These are phyloP conservation scores for Archips xylosteana DNA, from an alignment of 2,888 invertebrate genomes.

Conservation along the genomic window DNA sequence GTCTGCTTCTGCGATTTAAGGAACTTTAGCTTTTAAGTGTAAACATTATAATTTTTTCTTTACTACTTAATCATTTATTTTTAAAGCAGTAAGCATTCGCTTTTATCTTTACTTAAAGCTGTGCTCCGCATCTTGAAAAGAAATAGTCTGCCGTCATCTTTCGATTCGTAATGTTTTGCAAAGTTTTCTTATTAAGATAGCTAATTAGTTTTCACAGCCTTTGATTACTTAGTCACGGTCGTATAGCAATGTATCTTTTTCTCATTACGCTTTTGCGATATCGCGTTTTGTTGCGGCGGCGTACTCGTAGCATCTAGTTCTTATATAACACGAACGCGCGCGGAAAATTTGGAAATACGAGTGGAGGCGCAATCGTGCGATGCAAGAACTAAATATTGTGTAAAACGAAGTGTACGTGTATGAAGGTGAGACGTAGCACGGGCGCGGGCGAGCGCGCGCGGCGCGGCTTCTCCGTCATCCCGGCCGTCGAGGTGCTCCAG, in stretches of 20 bases:
- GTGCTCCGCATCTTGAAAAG: background rate
- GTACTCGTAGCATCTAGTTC: background rate
- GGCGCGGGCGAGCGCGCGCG: constrained; percentile 58
- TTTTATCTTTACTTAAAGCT: background rate
- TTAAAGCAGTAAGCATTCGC: too few species aligned
- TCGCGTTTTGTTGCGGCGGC: background rate
- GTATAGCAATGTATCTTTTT: background rate
- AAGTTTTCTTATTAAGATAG: constrained; percentile 8
- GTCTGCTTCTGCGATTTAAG: background rate
- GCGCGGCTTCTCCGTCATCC: constrained; percentile 71
- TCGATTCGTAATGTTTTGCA: background rate
- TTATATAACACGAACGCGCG: constrained; percentile 1
- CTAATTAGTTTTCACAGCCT: background rate
- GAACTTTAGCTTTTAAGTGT: background rate
- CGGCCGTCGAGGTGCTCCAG: constrained; percentile 70
- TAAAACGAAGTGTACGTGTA: constrained; percentile 24
- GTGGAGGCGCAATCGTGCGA: background rate
- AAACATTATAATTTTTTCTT: background rate
- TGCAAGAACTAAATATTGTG: constrained; percentile 6
- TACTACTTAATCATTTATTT: background rate
- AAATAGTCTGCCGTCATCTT: background rate
- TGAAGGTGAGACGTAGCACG: constrained; percentile 63
- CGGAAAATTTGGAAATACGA: background rate
- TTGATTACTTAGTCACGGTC: background rate
- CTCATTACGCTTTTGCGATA: constrained; percentile 8